Evolutionary conservation across 2,113 vertebrate species (phyloP).

Genomic region (Alces alces): DNA sequence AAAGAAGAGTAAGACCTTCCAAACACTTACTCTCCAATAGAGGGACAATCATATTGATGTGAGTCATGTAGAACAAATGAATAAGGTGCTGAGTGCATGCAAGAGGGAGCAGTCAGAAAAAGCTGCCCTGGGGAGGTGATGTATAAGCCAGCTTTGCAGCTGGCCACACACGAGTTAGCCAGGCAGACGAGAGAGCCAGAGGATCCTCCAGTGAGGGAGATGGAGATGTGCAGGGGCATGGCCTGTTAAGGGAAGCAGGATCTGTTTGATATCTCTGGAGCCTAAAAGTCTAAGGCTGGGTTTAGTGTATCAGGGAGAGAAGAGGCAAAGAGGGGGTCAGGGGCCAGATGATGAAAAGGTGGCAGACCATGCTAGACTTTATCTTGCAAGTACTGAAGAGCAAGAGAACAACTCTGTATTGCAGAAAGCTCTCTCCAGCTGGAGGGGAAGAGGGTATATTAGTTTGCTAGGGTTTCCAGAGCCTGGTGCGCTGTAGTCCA

Average conservation of each 20-base stretch:
- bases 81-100: accelerated
- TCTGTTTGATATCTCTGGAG: background rate
- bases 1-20: background rate
- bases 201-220: background rate
- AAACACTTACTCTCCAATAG: background rate
- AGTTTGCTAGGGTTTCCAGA: background rate
- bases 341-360: background rate
- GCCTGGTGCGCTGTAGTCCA: background rate
- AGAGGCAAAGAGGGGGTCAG: background rate
- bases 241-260: background rate
- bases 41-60: accelerated
- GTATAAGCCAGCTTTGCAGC: background rate
- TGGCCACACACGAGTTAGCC: background rate
- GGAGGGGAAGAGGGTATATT: background rate
- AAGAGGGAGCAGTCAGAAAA: background rate
- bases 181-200: background rate
- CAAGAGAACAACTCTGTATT: background rate
- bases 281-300: background rate
- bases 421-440: background rate
- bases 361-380: background rate
- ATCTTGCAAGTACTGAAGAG: background rate
- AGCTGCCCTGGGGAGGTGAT: background rate
- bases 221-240: accelerated
- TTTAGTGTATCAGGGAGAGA: background rate
- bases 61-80: background rate